Base-by-base conservation (phyloP, 2,888 invertebrate species). In the Eulithis testata region DNA sequence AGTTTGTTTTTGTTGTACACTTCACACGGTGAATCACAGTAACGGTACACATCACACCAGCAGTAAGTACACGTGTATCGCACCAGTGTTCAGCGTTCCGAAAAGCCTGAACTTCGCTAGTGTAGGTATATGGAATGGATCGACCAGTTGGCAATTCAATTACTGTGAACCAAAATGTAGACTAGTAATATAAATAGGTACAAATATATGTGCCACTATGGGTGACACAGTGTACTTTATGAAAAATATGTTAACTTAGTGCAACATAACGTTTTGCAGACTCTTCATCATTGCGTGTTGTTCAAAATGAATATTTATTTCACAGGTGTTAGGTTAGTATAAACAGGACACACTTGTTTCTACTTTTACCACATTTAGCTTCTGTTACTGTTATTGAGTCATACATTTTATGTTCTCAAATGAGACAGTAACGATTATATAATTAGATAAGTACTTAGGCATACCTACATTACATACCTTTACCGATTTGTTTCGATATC, bases 21-120 rank as follows among this genome's bases (percentile, higher is more conserved):
- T 63, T 62, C 59, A 55, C 63, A 66, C 60, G 63, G 43, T 66
- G 63, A 66, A 31, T 66, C 66, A 63, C 8, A 52, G 40, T 54
- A 60, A 66, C 66, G 49, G 66, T 62, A 49, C 31, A 40, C 55
- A 14, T 45, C 8, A 44, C 21, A 43, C 53, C 58, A 27, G 52
- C 36, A 12, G 44, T 40, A 8, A 4, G 36, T 44, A 49, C 58
- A 47, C 55, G 62, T 60, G 66, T 44, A 50, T 60, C 55, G 45
- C 53, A 57, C 37, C 40, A 11, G 63, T 21, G 58, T 21, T 45
- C 49, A 49, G 11, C 21, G 21, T 49, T 49, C 49, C 49, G 49
- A 9, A 49, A 49, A 49, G 21, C 8, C 11, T 21, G 11, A 47
- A 45, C 12, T 21, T 21, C 21, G 21, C 21, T 21, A 21, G 21